Conservation (phyloP, 2,113 vertebrate genomes). For the Ammodytes dubius region DNA sequence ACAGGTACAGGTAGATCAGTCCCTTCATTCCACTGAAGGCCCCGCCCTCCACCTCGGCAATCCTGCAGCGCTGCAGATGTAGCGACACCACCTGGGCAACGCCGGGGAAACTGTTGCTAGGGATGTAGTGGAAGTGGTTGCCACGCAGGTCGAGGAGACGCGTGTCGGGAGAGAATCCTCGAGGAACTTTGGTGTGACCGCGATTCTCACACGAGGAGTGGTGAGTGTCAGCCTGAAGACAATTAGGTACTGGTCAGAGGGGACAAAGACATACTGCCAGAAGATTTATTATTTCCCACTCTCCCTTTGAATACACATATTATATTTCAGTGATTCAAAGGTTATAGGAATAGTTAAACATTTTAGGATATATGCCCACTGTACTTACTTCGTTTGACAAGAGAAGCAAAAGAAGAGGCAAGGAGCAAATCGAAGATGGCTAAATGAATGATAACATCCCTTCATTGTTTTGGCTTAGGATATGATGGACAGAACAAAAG, state of each 20-base stretch:
- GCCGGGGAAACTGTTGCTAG: conserved; percentile 84
- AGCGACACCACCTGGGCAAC: conserved; percentile 88
- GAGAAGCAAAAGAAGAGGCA: too few species aligned
- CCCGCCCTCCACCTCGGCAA: conserved; percentile 81
- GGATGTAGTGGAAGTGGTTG: conserved; percentile 88
- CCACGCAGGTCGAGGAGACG: conserved; percentile 89
- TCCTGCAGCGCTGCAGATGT: conserved; percentile 91
- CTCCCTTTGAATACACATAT: background rate
- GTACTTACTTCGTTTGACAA: too few species aligned
- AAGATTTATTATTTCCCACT: background rate
- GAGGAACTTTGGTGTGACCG: conserved; percentile 86
- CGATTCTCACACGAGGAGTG: conserved; percentile 89
- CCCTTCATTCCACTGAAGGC: conserved; percentile 89
- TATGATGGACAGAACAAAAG: too few species aligned
- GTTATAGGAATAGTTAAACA: background rate
- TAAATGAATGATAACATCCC: too few species aligned
- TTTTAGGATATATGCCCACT: background rate
- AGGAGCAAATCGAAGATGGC: too few species aligned
- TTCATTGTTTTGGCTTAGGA: too few species aligned
- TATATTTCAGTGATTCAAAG: background rate
- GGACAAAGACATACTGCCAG: background rate
- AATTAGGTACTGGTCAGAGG: background rate
- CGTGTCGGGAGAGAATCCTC: conserved; percentile 86
- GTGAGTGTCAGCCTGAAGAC: conserved; percentile 75
- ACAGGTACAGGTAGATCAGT: conserved; percentile 94